Base-by-base conservation (phyloP, 2,888 invertebrate species). In the Eristalinus sepulchralis region DNA sequence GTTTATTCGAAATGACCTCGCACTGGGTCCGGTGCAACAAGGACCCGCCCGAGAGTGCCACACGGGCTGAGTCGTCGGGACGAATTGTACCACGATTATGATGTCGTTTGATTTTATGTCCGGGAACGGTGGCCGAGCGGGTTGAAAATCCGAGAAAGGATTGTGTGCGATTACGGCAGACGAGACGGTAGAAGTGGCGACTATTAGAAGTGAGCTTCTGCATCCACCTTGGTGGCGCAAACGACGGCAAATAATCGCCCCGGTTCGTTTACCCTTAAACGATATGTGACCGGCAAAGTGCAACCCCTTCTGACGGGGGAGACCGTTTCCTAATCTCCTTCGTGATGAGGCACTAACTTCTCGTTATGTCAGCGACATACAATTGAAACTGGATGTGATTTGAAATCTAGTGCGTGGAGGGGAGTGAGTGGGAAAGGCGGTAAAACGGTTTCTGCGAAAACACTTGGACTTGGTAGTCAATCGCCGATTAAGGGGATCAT, bases 1-100 rank as follows among this genome's bases (percentile, higher is more conserved):
- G 77, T 85, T 82, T 85, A 82, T 78, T 82, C 75, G 73, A 78
- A 77, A 78, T 77, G 81, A 36, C 62, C 67, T 68, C 36, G 20
- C 62, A 66, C 59, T 66, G 71, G 59, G 62, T 63, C 60, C 8
- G 68, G 55, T 78, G 78, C 82, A 86, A 78, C 73, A 73, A 78
- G 22, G 68, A 57, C 31, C 57, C 57, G 36, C 64, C 60, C 34
- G 34, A 57, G 66, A 63, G 66, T 66, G 17, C 55, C 53, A 64
- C 31, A 17, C 47, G 77, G 82, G 78, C 78, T 66, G 81, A 53
- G 53, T 71, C 62, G 53, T 71, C 62, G 34, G 62, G 39, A 24
- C 47, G 57, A 81, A 75, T 81, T 64, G 63, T 81, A 75, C 68
- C 75, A 68, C 62, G 75, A 81, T 75, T 75, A 75, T 68, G 73